Evolutionary conservation across 1,140 invertebrate species (phyloP).

Genomic region (Artemia franciscana): DNA sequence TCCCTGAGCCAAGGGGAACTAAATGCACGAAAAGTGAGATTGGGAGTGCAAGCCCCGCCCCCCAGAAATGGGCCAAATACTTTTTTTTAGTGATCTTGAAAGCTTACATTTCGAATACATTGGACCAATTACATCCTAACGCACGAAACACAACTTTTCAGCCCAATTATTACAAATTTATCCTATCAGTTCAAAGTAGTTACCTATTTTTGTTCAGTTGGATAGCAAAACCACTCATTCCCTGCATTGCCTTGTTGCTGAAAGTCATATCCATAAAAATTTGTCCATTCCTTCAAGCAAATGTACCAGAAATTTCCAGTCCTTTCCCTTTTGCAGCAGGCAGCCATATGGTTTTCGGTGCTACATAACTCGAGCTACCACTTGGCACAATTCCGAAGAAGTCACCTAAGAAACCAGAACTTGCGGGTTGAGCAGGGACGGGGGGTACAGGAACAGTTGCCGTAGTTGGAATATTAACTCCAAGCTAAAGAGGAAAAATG

Average conservation of each 20-base stretch:
- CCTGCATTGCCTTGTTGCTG: slow-evolving; percentile 93
- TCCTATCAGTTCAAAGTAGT: no score
- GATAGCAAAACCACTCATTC: slow-evolving; percentile 86
- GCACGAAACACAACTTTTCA: no score
- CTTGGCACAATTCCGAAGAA: slow-evolving; percentile 59
- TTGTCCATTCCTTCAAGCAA: slow-evolving; percentile 58
- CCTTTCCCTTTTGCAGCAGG: slow-evolving; percentile 89
- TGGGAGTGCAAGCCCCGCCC: no score
- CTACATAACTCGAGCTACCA: slow-evolving; percentile 33
- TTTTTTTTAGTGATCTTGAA: no score
- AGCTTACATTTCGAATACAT: no score
- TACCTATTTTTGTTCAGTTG: slow-evolving; percentile 91
- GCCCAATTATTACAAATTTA: no score
- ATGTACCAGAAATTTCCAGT: slow-evolving; percentile 90
- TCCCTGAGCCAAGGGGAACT: no score
- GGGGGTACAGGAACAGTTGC: slow-evolving; percentile 19
- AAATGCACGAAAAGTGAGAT: no score
- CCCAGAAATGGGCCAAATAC: no score
- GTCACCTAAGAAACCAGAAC: slow-evolving; percentile 54
- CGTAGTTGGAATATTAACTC: slow-evolving; percentile 20
- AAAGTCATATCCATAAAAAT: slow-evolving; percentile 91
- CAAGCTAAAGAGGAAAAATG: slow-evolving; percentile 21
- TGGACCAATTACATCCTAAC: no score
- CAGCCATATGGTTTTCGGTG: slow-evolving; percentile 69
- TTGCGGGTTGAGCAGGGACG: slow-evolving; percentile 16